Base-by-base conservation (phyloP, 2,113 vertebrate genomes). In the Entomyzon cyanotis region DNA sequence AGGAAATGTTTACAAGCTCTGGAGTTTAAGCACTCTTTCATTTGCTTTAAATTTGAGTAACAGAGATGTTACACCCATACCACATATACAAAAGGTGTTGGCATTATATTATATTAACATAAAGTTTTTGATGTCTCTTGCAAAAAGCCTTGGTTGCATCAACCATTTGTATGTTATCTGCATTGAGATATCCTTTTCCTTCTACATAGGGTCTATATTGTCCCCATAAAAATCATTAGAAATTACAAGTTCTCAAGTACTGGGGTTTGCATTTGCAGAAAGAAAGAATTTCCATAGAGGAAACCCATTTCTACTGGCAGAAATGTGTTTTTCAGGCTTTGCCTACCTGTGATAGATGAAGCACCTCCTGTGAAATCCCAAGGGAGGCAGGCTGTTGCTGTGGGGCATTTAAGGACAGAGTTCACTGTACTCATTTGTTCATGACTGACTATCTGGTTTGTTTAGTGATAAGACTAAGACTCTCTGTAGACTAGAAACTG, bases 391-490 rank as follows among this genome's bases (percentile, higher is more conserved):
- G 25, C 63, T 63, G 47, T 31, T 81, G 46, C 79, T 84, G 15
- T 27, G 50, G 77, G 64, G 50, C 77, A 50, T 82, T 89, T 94
- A 76, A 96, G 84, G 91, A 62, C 67, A 93, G 74, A 58, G 41
- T 71, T 84, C 70, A 62, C 71, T 87, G 59, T 69, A 23, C 74
- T 82, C 50, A 27, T 86, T 92, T 92, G 50, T 74, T 96, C 62
- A 33, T 75, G 39, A 31, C 68, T 94, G 83, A 55, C 84, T 93
- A 75, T 87, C 77, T 85, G 50, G 58, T 95, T 97, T 96, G 93
- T 89, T 95, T 84, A 87, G 74, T 94, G 93, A 92, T 95, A 97
- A 85, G 84, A 87, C 89, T 95, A 84, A 94, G 87, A 87, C 41
- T 68, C 81, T 87, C 81, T 91, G 70, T 82, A 69, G 69, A 89